phyloP scores from a whole-genome alignment of 2,888 invertebrate species.

The Lycocerus yunnanus region DNA sequence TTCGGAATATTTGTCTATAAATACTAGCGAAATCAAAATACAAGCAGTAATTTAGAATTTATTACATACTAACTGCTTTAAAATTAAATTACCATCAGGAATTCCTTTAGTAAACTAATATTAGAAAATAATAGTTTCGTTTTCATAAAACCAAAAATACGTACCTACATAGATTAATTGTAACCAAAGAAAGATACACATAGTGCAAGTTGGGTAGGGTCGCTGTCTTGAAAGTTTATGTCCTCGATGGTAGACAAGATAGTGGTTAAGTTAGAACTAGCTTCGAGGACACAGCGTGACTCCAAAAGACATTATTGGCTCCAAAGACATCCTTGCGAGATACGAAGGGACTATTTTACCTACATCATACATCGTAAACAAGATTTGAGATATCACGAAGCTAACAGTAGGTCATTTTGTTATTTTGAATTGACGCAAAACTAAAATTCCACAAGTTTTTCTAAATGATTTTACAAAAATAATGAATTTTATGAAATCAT shows the following conservation, averaged over 20 bases:
- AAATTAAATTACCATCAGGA: not conserved
- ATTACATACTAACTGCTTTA: not conserved
- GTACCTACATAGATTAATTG: not conserved
- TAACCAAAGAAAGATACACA: not conserved
- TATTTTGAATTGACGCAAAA: not conserved
- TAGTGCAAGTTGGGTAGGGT: slow-evolving; percentile 15
- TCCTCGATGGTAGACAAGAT: slow-evolving; percentile 43
- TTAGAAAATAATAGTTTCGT: not conserved
- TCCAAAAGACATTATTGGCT: slow-evolving; percentile 40
- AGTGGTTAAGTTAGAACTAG: slow-evolving; percentile 31
- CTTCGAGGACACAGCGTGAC: slow-evolving; percentile 40
- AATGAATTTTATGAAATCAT: no score
- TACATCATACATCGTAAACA: not conserved
- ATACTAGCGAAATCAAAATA: not conserved
- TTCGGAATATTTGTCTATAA: not conserved
- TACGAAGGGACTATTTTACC: slow-evolving; percentile 1
- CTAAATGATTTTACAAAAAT: no score
- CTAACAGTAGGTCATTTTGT: not conserved
- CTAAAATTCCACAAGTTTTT: no score
- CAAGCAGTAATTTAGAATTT: not conserved
- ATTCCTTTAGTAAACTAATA: not conserved
- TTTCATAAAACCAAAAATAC: not conserved
- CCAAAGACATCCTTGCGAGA: slow-evolving; percentile 20
- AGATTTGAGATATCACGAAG: not conserved
- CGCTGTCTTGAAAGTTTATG: slow-evolving; percentile 38